Evolutionary conservation across 2,888 invertebrate genomes (phyloP).

Genomic region (Oscheius sp.): DNA sequence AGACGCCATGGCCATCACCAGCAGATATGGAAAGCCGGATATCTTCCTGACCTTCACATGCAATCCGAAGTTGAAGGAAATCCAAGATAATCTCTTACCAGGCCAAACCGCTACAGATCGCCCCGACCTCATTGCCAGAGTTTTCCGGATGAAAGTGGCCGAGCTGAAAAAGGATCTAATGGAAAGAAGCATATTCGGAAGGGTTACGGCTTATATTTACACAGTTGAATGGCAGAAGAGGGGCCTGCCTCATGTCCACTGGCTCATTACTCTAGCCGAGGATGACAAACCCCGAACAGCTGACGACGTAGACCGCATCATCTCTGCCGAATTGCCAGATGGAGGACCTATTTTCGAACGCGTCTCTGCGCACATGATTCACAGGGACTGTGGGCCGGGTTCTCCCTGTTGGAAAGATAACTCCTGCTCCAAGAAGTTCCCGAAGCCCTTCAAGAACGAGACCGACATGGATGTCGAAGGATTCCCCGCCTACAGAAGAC

Average conservation of each 20-base stretch:
- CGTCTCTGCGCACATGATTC: slow-evolving; percentile 60
- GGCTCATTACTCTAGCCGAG: slow-evolving; percentile 58
- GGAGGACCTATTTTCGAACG: slow-evolving; percentile 25
- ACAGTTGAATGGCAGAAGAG: slow-evolving; percentile 71
- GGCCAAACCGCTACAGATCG: slow-evolving; percentile 55
- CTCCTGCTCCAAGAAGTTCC: slow-evolving; percentile 73
- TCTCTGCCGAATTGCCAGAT: slow-evolving; percentile 57
- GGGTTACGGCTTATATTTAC: slow-evolving; percentile 51
- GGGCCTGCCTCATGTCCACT: slow-evolving; percentile 69
- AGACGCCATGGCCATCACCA: slow-evolving; percentile 65
- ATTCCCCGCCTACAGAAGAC: slow-evolving; percentile 73
- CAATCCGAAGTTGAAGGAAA: slow-evolving; percentile 72
- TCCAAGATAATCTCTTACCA: slow-evolving; percentile 48
- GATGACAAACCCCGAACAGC: slow-evolving; percentile 54
- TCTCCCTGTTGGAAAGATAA: slow-evolving; percentile 73
- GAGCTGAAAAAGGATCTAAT: slow-evolving; percentile 54
- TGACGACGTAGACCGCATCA: neutral
- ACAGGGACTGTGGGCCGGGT: slow-evolving; percentile 53
- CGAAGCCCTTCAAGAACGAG: slow-evolving; percentile 62
- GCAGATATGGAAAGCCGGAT: slow-evolving; percentile 62
- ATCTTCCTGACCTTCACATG: slow-evolving; percentile 72
- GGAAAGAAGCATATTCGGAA: slow-evolving; percentile 57
- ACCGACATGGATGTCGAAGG: slow-evolving; percentile 71
- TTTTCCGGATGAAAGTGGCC: slow-evolving; percentile 62
- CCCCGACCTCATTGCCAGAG: slow-evolving; percentile 65